Base-by-base conservation (phyloP, 2,797 vertebrate genomes). In the Rhabdomys pumilio region DNA sequence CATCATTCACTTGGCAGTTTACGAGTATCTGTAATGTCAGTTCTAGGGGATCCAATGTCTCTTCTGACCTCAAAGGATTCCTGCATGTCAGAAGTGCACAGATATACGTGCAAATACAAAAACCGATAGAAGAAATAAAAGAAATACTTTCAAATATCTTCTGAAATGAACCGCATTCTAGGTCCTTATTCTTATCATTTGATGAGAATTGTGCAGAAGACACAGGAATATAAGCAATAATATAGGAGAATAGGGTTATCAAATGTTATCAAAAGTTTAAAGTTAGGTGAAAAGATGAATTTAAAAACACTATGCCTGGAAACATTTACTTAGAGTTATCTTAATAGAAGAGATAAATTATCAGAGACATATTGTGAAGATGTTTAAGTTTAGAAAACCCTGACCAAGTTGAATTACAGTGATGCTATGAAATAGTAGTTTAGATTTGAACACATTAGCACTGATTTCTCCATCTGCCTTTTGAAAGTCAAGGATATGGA, bases 341-440 rank as follows among this genome's bases (percentile, higher is more conserved):
- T 93, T 87, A 72, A 75, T 86, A 69, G 95, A 91, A 80, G 77
- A 38, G 6, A 75, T 61, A 81, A 81, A 41, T 90, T 90, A 79
- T 22, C 73, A 6, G 5, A 89, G 17, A 88, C 31, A 79, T 9
- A 73, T 85, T 85, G 75, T 55, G 12, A 72, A 77, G 29, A 14
- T 73, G 3, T 59, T 90, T 47, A 84, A 88, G 53, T 11, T 83
- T 55, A 75, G 3, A 90, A 63, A 67, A 61, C 11, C 0, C 26
- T 12, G 44, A n/a, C 1, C 38, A 82, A 73, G 77, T 76, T 65
- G 59, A 91, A 90, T 53, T 53, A 31, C 7, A 41, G 29, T 55
- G 73, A 73, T 69, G 47, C 12, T 44, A 84, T 85, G 67, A 67
- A 44, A 65, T 57, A 12, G 1, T 5, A 84, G 34, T 41, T 29